Conservation (phyloP, 2,797 vertebrate genomes). For the Hozukius guyotensis region DNA sequence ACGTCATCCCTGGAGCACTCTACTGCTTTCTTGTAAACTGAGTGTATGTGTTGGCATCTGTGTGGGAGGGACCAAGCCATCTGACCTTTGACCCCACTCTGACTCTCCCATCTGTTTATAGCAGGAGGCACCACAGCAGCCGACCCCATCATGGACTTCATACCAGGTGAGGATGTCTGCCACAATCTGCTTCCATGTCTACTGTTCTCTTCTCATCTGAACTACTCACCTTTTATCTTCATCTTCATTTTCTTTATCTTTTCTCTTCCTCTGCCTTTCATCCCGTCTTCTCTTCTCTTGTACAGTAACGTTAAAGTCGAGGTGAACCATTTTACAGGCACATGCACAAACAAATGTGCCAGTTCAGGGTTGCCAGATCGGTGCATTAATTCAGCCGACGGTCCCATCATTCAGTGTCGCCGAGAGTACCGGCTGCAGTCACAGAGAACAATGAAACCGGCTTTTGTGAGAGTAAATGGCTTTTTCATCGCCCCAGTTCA, state of each 20-base stretch:
- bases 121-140: constrained; percentile 40
- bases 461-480: constrained; percentile 30
- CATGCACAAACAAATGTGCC: background rate
- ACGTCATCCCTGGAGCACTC: too few species aligned
- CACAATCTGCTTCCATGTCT: constrained; percentile 27
- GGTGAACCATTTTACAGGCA: background rate
- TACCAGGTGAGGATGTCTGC: constrained; percentile 73
- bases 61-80: constrained; percentile 22
- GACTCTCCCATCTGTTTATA: constrained; percentile 65
- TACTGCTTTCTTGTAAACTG: background rate
- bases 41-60: constrained; percentile 39
- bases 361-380: background rate
- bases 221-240: background rate
- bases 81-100: constrained; percentile 60
- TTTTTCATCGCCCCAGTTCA: constrained; percentile 43
- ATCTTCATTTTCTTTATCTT: background rate
- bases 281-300: background rate
- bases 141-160: constrained; percentile 54
- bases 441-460: constrained; percentile 16
- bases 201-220: background rate
- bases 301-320: background rate
- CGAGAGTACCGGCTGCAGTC: background rate
- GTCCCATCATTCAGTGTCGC: constrained; percentile 35
- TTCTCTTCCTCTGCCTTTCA: background rate
- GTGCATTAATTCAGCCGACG: constrained; percentile 10